Evolutionary conservation across 2,797 vertebrate genomes (phyloP).

Genomic region (Alauda arvensis): DNA sequence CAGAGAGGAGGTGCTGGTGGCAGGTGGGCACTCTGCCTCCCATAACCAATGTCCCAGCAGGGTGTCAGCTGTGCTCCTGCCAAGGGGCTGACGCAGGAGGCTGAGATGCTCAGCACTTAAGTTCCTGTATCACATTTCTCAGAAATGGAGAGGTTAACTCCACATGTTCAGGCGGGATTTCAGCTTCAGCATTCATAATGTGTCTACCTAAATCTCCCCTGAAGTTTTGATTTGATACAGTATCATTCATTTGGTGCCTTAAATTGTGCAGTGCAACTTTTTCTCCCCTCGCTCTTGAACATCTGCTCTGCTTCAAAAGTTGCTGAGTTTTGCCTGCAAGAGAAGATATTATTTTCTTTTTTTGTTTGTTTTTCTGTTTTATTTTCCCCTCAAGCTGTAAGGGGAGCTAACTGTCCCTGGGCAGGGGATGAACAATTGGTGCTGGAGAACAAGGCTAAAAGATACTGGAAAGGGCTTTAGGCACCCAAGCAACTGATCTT

Average conservation of each 20-base stretch:
- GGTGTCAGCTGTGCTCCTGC: neutral
- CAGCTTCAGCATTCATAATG: neutral
- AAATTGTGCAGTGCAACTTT: neutral
- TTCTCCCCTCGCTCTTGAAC: neutral
- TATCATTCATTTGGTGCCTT: neutral
- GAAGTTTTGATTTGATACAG: constrained; percentile 22
- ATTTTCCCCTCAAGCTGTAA: neutral
- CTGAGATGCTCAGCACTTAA: neutral
- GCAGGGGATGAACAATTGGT: neutral
- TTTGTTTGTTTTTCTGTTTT: neutral
- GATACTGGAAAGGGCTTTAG: neutral
- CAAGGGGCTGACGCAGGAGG: neutral
- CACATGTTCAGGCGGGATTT: neutral
- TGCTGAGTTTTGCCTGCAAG: neutral
- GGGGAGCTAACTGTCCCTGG: neutral
- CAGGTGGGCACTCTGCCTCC: neutral
- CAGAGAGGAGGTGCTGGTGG: neutral
- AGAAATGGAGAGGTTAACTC: neutral
- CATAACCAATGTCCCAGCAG: fast-evolving
- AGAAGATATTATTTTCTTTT: neutral
- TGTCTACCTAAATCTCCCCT: constrained; percentile 10
- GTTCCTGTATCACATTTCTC: constrained; percentile 3
- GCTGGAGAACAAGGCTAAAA: neutral
- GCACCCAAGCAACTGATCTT: neutral
- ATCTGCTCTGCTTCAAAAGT: constrained; percentile 9